Percentiles rank a stretch among this genome's conserved stretches.
These are phyloP conservation scores for Metaphire vulgaris DNA, from an alignment of 1,140 invertebrate genomes.

Conservation along the genomic window DNA sequence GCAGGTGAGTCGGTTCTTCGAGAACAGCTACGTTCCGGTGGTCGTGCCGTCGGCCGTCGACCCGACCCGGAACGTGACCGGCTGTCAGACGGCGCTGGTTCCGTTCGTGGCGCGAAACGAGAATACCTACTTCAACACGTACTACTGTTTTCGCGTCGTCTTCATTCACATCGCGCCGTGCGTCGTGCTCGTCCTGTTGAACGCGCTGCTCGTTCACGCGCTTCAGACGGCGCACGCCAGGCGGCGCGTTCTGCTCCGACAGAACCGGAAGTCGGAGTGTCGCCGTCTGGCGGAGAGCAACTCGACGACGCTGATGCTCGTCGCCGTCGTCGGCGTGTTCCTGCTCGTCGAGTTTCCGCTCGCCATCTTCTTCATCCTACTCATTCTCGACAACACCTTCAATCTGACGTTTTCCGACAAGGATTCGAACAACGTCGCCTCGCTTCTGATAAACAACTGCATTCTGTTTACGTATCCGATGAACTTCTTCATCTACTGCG, in stretches of 20 bases:
- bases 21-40: slow-evolving; percentile 55
- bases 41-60: slow-evolving; percentile 61
- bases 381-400: slow-evolving; percentile 27
- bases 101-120: not conserved
- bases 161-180: slow-evolving; percentile 86
- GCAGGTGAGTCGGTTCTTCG: slow-evolving; percentile 71
- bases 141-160: slow-evolving; percentile 76
- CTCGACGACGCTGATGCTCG: slow-evolving; percentile 82
- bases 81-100: not conserved
- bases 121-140: slow-evolving; percentile 69
- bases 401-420: slow-evolving; percentile 4
- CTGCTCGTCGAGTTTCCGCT: slow-evolving; percentile 29
- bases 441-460: slow-evolving; percentile 58
- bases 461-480: slow-evolving; percentile 75
- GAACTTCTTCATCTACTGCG: slow-evolving; percentile 26
- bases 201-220: slow-evolving; percentile 75
- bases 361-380: slow-evolving; percentile 19
- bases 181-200: slow-evolving; percentile 77
- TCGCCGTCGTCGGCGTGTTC: slow-evolving; percentile 51
- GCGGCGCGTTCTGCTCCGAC: slow-evolving; percentile 70
- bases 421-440: not conserved
- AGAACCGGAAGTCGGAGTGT: slow-evolving; percentile 75
- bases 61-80: slow-evolving; percentile 35
- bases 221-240: slow-evolving; percentile 73
- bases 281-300: slow-evolving; percentile 74